A percentile compares a stretch with the other conserved stretches of the same genome.
phyloP scores from a whole-genome alignment of 2,888 invertebrate genomes.

The Xestia xanthographa region DNA sequence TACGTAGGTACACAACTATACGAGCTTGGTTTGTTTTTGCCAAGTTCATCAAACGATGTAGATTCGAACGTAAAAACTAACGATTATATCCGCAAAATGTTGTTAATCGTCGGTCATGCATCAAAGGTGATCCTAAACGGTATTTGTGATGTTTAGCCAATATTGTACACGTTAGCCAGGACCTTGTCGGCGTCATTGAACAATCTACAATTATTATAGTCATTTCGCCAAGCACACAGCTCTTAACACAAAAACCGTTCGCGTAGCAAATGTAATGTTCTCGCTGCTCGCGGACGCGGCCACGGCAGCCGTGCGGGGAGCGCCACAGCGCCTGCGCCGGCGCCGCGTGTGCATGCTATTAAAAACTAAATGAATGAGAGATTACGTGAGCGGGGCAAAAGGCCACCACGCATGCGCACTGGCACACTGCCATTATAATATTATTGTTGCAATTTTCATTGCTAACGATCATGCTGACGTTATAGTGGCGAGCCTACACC shows the following conservation, averaged over 20 bases:
- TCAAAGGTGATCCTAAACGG: conserved; percentile 29
- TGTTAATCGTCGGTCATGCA: conserved; percentile 49
- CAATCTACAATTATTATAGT: conserved; percentile 46
- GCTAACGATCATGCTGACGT: conserved; percentile 16
- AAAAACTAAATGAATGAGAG: conserved; percentile 45
- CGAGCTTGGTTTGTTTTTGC: conserved; percentile 22
- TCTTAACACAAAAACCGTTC: conserved; percentile 50
- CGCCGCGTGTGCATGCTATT: conserved; percentile 1
- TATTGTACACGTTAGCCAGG: conserved; percentile 31
- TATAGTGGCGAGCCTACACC: conserved; percentile 3
- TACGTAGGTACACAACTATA: neutral
- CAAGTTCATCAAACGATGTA: conserved; percentile 30
- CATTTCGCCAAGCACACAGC: conserved; percentile 60
- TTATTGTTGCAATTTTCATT: conserved; percentile 27
- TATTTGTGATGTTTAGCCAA: conserved; percentile 28
- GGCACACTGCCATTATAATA: conserved; percentile 13
- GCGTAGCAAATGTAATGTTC: conserved; percentile 56
- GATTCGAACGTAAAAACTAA: conserved; percentile 4
- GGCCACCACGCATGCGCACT: conserved; percentile 25
- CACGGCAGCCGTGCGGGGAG: neutral
- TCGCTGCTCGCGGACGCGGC: conserved; percentile 1
- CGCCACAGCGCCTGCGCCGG: neutral
- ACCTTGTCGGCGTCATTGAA: conserved; percentile 62
- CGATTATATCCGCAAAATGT: conserved; percentile 35
- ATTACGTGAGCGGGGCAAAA: conserved; percentile 37